Evolutionary conservation across 2,888 invertebrate species (phyloP).

Genomic region (Tachina grossa): DNA sequence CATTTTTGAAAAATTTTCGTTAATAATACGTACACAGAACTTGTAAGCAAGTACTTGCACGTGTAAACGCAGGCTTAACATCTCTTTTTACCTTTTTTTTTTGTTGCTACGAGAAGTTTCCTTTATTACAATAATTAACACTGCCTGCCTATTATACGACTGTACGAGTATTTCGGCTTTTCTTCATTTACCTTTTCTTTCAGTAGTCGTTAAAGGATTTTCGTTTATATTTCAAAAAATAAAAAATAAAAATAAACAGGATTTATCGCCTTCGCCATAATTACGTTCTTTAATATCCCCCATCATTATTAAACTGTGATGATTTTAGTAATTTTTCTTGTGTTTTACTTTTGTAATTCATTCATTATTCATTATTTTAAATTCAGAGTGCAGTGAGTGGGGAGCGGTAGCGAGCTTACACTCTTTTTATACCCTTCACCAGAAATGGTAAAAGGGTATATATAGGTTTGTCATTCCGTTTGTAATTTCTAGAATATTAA

Average conservation of each 20-base stretch:
- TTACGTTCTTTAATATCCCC: conserved; percentile 15
- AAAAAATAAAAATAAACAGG: background rate
- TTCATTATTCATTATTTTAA: conserved; percentile 4
- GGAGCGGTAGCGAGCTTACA: too few species aligned
- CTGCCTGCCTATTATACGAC: background rate
- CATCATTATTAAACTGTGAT: conserved; percentile 6
- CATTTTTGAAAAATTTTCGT: too few species aligned
- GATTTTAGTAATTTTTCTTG: background rate
- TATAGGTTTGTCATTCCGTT: too few species aligned
- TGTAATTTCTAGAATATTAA: too few species aligned
- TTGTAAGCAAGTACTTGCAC: too few species aligned
- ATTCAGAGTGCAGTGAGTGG: background rate
- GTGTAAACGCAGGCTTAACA: too few species aligned
- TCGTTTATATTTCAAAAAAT: background rate
- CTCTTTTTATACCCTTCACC: too few species aligned
- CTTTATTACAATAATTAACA: background rate
- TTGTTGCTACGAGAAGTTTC: background rate
- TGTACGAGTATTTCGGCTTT: background rate
- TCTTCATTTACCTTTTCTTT: background rate
- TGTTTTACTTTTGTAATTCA: background rate
- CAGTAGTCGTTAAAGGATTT: background rate
- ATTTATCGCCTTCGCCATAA: background rate
- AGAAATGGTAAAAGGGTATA: too few species aligned
- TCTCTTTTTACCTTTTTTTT: too few species aligned
- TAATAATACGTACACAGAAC: too few species aligned